A percentile compares a stretch with the other conserved stretches of the same genome.
phyloP scores from a whole-genome alignment of 2,113 vertebrate genomes.

The Spilogale gracilis region DNA sequence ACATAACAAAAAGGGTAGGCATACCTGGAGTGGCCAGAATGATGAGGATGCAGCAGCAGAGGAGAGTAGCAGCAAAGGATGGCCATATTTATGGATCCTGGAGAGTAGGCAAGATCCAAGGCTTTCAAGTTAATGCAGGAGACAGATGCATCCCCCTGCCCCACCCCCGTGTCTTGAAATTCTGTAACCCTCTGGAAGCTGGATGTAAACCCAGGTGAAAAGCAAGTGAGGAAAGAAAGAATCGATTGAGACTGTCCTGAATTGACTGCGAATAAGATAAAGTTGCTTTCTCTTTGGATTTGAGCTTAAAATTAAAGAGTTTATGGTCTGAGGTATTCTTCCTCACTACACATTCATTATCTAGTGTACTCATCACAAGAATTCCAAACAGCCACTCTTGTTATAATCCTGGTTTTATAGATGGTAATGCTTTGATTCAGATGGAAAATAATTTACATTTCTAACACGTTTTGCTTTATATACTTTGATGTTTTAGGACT shows the following conservation, averaged over 20 bases:
- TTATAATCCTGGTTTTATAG: background rate
- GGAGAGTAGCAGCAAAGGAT: no score
- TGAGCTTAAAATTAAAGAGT: background rate
- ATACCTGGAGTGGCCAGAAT: background rate
- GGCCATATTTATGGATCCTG: fast-evolving
- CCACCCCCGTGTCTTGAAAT: background rate
- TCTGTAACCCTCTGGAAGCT: background rate
- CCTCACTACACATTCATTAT: background rate
- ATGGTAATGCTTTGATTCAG: background rate
- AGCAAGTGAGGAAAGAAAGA: background rate
- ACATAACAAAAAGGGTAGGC: background rate
- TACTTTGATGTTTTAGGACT: background rate
- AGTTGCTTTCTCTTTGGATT: background rate
- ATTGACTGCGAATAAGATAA: background rate
- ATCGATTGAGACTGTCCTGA: background rate
- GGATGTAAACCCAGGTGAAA: background rate
- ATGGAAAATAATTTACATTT: background rate
- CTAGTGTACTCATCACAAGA: background rate
- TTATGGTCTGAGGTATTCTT: background rate
- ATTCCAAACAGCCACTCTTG: background rate
- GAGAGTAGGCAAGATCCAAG: background rate
- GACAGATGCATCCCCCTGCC: background rate
- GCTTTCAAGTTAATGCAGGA: background rate
- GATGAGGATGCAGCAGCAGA: background rate
- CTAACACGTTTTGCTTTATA: background rate